Conservation (phyloP, 2,797 vertebrate species). For the Sarcoramphus papa region DNA sequence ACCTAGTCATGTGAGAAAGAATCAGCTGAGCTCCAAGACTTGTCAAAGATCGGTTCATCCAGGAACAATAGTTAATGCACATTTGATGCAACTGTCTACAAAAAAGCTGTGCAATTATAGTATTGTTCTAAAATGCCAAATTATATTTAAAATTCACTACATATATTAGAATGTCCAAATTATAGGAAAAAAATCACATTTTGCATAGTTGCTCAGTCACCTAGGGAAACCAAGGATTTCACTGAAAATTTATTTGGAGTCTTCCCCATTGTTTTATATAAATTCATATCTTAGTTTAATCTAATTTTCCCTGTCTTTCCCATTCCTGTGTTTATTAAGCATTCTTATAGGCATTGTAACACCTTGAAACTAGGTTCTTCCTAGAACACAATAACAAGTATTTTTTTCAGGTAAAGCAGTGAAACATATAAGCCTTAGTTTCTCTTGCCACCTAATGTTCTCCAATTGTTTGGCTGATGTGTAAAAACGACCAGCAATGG, state of each 20-base stretch:
- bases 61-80: not conserved
- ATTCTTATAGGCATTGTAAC: not conserved
- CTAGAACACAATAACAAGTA: not conserved
- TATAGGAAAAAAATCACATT: not conserved
- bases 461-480: not conserved
- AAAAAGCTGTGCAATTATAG: not conserved
- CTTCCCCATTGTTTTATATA: not conserved
- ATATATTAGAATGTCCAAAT: not conserved
- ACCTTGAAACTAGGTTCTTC: not conserved
- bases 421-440: not conserved
- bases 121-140: not conserved
- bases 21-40: not conserved
- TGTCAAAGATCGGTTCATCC: not conserved
- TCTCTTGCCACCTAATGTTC: not conserved
- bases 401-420: not conserved
- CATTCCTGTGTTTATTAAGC: not conserved
- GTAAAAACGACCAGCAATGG: not conserved
- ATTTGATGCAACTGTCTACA: not conserved
- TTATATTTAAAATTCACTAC: not conserved
- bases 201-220: not conserved
- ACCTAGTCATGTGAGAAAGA: not conserved
- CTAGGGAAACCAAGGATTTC: not conserved
- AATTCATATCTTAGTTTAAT: not conserved
- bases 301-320: not conserved
- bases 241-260: not conserved